phyloP scores from a whole-genome alignment of 2,113 vertebrate genomes.

The Sylvicapra grimmia region DNA sequence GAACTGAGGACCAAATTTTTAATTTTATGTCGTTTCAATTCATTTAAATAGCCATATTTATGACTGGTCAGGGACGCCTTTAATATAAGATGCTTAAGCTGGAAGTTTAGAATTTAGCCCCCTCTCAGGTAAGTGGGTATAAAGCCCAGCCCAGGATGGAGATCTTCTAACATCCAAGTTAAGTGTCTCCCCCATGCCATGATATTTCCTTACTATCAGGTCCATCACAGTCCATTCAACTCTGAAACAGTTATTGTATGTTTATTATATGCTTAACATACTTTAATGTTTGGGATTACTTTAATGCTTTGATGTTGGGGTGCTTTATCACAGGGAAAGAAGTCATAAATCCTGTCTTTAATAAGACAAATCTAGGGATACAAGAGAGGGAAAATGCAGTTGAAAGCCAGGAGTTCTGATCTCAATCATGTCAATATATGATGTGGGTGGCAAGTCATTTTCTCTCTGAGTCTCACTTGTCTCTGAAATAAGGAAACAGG shows the following conservation, averaged over 20 bases:
- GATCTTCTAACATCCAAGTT: not conserved
- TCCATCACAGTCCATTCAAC: not conserved
- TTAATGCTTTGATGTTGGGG: no score
- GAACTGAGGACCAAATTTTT: not conserved
- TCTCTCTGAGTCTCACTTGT: not conserved
- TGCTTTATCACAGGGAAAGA: not conserved
- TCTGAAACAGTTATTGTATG: not conserved
- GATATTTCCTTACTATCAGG: not conserved
- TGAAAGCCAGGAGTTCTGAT: not conserved
- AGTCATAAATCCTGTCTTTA: not conserved
- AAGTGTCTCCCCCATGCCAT: not conserved
- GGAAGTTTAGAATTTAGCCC: not conserved
- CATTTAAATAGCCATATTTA: not conserved
- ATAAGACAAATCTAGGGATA: not conserved
- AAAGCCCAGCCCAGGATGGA: no score
- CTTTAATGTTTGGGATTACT: no score
- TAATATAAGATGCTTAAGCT: not conserved
- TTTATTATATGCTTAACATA: not conserved
- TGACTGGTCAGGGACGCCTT: not conserved
- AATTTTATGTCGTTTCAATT: not conserved
- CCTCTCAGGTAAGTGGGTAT: not conserved
- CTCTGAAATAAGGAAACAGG: not conserved
- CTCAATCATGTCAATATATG: not conserved
- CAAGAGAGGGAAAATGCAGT: not conserved
- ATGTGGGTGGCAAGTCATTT: not conserved